Conservation (phyloP, 2,888 invertebrate genomes). For the Arrhopalites spinosus region DNA sequence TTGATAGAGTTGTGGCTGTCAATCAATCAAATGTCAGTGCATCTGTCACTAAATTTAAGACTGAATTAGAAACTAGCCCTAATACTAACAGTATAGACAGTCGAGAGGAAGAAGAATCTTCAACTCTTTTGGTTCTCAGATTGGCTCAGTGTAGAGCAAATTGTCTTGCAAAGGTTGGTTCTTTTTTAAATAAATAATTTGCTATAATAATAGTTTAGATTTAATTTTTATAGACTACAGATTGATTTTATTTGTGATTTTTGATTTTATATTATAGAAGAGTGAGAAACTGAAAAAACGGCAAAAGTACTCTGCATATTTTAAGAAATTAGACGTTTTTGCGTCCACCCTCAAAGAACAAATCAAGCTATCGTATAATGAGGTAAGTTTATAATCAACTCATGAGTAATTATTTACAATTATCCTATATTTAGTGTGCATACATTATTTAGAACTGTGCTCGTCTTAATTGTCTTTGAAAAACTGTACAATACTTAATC, state of each 20-base stretch:
- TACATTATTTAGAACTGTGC: too few relatives aligned
- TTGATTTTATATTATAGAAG: slow-evolving; percentile 14
- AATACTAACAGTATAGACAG: background rate
- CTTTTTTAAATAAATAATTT: background rate
- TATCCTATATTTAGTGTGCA: too few relatives aligned
- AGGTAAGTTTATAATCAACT: slow-evolving; percentile 14
- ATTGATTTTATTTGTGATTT: background rate
- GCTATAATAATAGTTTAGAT: background rate
- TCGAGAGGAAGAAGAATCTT: slow-evolving; percentile 35
- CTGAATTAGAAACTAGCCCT: background rate
- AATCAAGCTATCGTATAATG: slow-evolving; percentile 15
- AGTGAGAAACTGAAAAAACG: slow-evolving; percentile 21
- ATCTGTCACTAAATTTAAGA: slow-evolving; percentile 20
- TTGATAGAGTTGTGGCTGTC: slow-evolving; percentile 24
- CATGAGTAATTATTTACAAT: too few relatives aligned
- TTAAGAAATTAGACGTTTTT: slow-evolving; percentile 22
- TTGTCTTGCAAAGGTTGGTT: slow-evolving; percentile 34
- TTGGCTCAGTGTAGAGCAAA: slow-evolving; percentile 39
- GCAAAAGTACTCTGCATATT: slow-evolving; percentile 22
- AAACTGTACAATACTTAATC: too few relatives aligned
- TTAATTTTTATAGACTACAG: background rate
- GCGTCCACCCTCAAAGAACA: slow-evolving; percentile 10
- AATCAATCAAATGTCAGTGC: slow-evolving; percentile 25
- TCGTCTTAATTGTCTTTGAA: too few relatives aligned
- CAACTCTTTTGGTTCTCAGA: slow-evolving; percentile 33